Conservation (phyloP, 2,797 vertebrate species). For the Chiloscyllium punctatum region DNA sequence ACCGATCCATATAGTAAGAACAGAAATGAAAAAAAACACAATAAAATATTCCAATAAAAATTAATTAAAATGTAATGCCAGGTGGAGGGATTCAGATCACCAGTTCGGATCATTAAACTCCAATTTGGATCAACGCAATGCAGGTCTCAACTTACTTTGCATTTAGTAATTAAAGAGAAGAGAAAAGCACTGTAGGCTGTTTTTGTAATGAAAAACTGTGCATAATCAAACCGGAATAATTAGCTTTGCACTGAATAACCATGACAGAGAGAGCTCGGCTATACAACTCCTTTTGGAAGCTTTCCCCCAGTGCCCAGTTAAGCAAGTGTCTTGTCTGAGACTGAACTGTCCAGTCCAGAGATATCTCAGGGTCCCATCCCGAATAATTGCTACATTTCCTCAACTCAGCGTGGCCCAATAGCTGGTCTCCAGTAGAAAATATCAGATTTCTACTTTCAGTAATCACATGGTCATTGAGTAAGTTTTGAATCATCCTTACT, state of each 20-base stretch:
- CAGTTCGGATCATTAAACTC: constrained; percentile 3
- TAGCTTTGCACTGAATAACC: background rate
- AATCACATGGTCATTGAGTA: background rate
- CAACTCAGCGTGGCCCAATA: background rate
- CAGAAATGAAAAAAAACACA: background rate
- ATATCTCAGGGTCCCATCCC: background rate
- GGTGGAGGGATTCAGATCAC: background rate
- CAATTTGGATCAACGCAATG: background rate
- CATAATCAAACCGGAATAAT: background rate
- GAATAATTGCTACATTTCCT: background rate
- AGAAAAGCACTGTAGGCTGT: background rate
- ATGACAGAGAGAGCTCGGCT: background rate
- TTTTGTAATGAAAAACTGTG: constrained; percentile 3
- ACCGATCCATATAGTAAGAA: background rate
- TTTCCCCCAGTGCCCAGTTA: background rate
- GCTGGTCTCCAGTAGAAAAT: background rate
- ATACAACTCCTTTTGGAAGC: too few relatives aligned
- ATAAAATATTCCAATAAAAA: background rate
- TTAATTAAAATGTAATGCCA: background rate
- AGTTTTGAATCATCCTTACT: background rate
- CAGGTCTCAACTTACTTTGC: background rate
- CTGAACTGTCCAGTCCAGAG: background rate
- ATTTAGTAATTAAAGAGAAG: background rate
- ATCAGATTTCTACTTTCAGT: background rate
- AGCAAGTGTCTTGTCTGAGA: background rate